Percentiles rank a stretch among this genome's conserved stretches.
These are phyloP conservation scores for Myiagra hebetior DNA, from an alignment of 2,113 vertebrate genomes.

Conservation along the genomic window DNA sequence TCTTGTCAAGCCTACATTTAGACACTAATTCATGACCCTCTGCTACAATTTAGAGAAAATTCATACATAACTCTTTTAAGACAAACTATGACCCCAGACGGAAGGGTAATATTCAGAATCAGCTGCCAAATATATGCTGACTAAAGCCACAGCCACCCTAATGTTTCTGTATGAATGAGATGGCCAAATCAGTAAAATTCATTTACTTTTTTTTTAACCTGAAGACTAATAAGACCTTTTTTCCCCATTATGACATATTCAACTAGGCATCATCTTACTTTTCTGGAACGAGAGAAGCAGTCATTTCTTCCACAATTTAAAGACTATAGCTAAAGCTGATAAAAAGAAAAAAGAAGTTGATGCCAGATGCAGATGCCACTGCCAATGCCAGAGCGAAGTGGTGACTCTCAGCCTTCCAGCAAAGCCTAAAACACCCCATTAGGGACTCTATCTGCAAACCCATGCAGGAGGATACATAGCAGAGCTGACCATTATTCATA, in stretches of 20 bases:
- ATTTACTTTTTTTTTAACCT: background rate
- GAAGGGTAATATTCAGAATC: constrained; percentile 28
- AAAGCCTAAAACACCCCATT: background rate
- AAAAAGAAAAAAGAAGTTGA: background rate
- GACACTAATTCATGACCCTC: constrained; percentile 63
- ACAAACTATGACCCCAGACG: constrained; percentile 15
- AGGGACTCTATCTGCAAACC: background rate
- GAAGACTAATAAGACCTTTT: background rate
- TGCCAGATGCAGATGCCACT: background rate
- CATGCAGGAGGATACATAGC: background rate
- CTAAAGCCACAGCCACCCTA: background rate
- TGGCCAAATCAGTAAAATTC: background rate
- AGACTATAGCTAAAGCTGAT: background rate
- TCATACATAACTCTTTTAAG: constrained; percentile 58
- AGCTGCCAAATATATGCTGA: background rate
- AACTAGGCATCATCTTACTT: background rate
- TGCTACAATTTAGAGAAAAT: constrained; percentile 57
- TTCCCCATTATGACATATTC: background rate
- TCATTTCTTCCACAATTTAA: background rate
- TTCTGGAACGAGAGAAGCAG: background rate
- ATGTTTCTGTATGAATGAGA: background rate
- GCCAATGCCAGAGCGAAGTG: background rate
- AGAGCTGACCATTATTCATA: background rate
- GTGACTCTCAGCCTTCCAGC: background rate
- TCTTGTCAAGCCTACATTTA: constrained; percentile 60